phyloP scores from a whole-genome alignment of 2,888 invertebrate genomes.

The Drosophila nr. medialis region DNA sequence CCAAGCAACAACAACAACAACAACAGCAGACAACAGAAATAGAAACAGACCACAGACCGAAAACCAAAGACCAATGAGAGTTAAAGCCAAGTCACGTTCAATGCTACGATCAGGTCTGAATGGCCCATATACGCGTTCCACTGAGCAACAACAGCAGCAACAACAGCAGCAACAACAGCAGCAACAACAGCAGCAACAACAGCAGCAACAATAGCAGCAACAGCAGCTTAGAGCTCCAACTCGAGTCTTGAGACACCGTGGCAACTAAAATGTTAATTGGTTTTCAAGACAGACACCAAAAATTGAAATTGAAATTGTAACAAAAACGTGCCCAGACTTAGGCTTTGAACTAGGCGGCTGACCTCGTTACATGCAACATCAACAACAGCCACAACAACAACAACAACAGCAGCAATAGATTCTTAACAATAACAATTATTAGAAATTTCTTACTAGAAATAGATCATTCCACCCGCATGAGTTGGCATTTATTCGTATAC shows the following conservation, averaged over 20 bases:
- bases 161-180: too few relatives aligned
- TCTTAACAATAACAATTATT: constrained; percentile 8
- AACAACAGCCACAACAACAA: neutral
- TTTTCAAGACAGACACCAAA: constrained; percentile 52
- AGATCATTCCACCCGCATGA: constrained; percentile 30
- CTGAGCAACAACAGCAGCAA: constrained; percentile 4
- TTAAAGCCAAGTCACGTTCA: constrained; percentile 74
- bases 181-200: neutral
- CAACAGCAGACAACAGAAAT: neutral
- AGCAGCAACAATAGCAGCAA: neutral
- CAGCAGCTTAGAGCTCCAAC: neutral
- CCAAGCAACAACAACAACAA: neutral
- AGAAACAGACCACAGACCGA: neutral
- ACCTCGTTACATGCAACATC: constrained; percentile 54
- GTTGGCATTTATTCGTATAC: neutral
- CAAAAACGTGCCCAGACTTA: constrained; percentile 71
- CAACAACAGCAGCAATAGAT: neutral
- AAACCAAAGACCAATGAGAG: constrained; percentile 12
- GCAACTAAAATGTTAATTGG: constrained; percentile 70
- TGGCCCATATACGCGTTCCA: constrained; percentile 49
- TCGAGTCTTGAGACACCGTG: constrained; percentile 11
- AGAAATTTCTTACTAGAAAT: constrained; percentile 39
- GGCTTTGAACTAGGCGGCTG: constrained; percentile 41
- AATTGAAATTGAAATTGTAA: constrained; percentile 55
- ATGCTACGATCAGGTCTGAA: constrained; percentile 56